These are phyloP conservation scores for Anodontia alba DNA, from an alignment of 2,888 invertebrate species.

Conservation along the genomic window DNA sequence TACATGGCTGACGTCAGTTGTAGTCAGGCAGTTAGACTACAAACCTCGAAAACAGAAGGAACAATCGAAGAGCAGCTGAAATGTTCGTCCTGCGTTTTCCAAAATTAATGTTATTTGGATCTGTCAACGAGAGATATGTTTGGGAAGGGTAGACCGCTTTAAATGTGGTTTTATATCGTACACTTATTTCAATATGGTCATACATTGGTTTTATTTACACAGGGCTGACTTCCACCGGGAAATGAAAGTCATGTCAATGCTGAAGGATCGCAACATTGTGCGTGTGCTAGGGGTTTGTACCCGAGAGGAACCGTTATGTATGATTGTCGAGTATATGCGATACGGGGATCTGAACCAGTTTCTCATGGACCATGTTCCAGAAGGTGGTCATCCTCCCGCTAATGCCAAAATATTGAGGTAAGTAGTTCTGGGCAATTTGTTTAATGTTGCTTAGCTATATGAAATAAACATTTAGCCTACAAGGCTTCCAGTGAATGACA, in stretches of 20 bases:
- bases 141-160: no score
- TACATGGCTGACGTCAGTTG: no score
- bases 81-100: no score
- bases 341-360: constrained; percentile 93
- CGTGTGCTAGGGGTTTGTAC: constrained; percentile 93
- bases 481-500: no score
- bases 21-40: no score
- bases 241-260: constrained; percentile 92
- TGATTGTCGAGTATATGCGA: constrained; percentile 95
- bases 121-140: no score
- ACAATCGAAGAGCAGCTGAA: no score
- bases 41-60: no score
- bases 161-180: no score
- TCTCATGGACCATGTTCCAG: constrained; percentile 90
- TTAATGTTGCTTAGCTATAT: neutral
- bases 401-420: constrained; percentile 89
- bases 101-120: no score
- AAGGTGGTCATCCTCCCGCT: constrained; percentile 85
- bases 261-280: constrained; percentile 94
- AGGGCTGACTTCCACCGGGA: constrained; percentile 94
- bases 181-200: no score
- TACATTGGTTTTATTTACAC: constrained; percentile 75
- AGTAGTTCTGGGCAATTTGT: no score
- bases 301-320: constrained; percentile 93
- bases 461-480: constrained; percentile 47